Percentiles rank a stretch among this genome's conserved stretches.
Evolutionary conservation across 2,797 vertebrate species (phyloP).

Genomic region (Coranthus polyacanthus): DNA sequence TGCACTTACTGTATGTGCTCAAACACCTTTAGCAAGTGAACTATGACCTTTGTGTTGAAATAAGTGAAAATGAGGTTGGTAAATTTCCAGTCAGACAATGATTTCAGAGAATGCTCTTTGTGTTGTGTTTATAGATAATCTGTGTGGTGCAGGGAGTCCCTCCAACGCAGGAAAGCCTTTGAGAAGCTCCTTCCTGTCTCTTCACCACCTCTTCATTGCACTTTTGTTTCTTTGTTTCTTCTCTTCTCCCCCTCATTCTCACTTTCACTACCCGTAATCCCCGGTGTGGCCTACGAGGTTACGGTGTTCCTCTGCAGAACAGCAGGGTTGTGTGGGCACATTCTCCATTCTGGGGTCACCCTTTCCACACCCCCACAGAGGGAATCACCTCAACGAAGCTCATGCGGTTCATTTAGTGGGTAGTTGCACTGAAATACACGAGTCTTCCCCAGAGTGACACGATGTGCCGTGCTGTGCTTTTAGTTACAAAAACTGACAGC

Average conservation of each 20-base stretch:
- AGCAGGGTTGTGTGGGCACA: constrained; percentile 71
- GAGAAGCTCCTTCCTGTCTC: constrained; percentile 81
- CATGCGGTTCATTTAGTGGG: constrained; percentile 56
- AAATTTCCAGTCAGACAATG: constrained; percentile 67
- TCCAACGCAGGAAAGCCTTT: constrained; percentile 87
- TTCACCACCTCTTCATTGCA: constrained; percentile 79
- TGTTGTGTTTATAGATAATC: constrained; percentile 61
- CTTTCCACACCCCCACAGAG: constrained; percentile 80
- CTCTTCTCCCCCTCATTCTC: constrained; percentile 84
- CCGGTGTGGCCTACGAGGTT: constrained; percentile 63
- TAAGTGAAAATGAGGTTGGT: constrained; percentile 40
- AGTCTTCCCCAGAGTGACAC: constrained; percentile 45
- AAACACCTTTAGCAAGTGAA: constrained; percentile 18
- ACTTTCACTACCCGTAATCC: constrained; percentile 80
- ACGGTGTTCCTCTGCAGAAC: constrained; percentile 66
- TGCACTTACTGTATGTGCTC: constrained; percentile 12
- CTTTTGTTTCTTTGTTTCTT: constrained; percentile 80
- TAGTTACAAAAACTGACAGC: constrained; percentile 49
- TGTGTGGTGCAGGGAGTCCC: constrained; percentile 75
- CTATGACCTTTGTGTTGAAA: constrained; percentile 35
- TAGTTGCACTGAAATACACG: constrained; percentile 45
- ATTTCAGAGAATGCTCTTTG: constrained; percentile 71
- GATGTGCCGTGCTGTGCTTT: constrained; percentile 35
- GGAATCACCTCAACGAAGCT: constrained; percentile 76
- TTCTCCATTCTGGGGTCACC: constrained; percentile 82